Evolutionary conservation across 2,888 invertebrate genomes (phyloP).

Genomic region (Cylindroiulus punctatus): DNA sequence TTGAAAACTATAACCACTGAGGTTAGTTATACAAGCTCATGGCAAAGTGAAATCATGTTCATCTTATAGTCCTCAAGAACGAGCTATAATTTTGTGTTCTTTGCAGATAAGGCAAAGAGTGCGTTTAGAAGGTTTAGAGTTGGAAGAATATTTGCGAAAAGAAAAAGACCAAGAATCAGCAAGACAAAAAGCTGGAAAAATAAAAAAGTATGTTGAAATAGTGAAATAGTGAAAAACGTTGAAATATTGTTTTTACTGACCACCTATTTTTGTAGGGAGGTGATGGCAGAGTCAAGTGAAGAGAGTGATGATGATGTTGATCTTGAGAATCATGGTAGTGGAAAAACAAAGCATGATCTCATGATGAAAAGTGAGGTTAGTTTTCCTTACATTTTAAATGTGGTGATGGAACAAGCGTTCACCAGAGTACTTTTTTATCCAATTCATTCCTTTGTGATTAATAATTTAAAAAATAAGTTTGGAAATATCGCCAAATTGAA

Average conservation of each 20-base stretch:
- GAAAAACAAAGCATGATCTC: slow-evolving; percentile 87
- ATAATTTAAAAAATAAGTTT: too few species aligned
- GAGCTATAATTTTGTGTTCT: slow-evolving; percentile 61
- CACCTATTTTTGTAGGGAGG: background rate
- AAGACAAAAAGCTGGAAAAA: slow-evolving; percentile 62
- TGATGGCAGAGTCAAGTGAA: slow-evolving; percentile 74
- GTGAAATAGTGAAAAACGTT: background rate
- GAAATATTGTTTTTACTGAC: background rate
- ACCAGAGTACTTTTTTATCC: too few species aligned
- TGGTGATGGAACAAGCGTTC: too few species aligned
- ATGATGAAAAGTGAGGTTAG: slow-evolving; percentile 68
- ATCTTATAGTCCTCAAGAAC: background rate
- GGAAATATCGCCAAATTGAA: too few species aligned
- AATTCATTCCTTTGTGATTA: too few species aligned
- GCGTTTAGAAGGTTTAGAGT: slow-evolving; percentile 70
- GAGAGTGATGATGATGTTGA: slow-evolving; percentile 80
- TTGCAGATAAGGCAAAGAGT: slow-evolving; percentile 66
- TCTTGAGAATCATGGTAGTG: slow-evolving; percentile 81
- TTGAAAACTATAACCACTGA: slow-evolving; percentile 66
- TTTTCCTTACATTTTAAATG: background rate
- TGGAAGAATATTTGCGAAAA: slow-evolving; percentile 69
- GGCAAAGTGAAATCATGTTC: background rate
- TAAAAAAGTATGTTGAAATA: slow-evolving; percentile 57
- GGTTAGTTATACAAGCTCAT: too few species aligned
- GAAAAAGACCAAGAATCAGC: slow-evolving; percentile 66